phyloP scores from a whole-genome alignment of 2,797 vertebrate species.

The Cynodonichthys magdalenae region DNA sequence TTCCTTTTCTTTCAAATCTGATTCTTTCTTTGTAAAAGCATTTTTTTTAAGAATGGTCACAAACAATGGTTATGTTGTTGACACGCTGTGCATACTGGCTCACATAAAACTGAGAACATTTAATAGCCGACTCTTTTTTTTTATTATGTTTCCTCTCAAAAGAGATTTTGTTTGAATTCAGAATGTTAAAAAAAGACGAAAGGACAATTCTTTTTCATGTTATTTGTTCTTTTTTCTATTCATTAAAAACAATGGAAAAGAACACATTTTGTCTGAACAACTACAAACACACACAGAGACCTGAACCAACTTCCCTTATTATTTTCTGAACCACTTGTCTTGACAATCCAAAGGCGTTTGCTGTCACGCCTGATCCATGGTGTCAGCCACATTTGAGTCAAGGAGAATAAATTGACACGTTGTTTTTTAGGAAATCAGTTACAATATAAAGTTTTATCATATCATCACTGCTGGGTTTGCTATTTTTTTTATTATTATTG shows the following conservation, averaged over 20 bases:
- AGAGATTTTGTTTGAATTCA: no score
- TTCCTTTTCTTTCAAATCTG: no score
- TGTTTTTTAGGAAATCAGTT: background rate
- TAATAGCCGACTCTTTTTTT: background rate
- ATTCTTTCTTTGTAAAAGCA: no score
- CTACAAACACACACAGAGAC: no score
- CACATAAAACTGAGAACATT: background rate
- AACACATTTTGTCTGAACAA: background rate
- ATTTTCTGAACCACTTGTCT: background rate
- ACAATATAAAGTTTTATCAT: background rate
- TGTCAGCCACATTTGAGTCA: background rate
- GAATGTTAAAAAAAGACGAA: background rate
- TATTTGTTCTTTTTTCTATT: background rate
- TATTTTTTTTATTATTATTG: background rate
- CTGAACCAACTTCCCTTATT: background rate
- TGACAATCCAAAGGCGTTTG: background rate
- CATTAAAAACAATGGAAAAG: background rate
- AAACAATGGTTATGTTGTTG: background rate
- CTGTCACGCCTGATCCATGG: background rate
- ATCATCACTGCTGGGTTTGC: background rate
- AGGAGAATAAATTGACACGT: background rate
- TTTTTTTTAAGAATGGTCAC: background rate
- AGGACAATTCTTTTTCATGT: background rate
- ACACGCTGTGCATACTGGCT: background rate
- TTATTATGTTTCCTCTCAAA: no score